Base-by-base conservation (phyloP, 2,113 vertebrate genomes). In the Tursiops truncatus region DNA sequence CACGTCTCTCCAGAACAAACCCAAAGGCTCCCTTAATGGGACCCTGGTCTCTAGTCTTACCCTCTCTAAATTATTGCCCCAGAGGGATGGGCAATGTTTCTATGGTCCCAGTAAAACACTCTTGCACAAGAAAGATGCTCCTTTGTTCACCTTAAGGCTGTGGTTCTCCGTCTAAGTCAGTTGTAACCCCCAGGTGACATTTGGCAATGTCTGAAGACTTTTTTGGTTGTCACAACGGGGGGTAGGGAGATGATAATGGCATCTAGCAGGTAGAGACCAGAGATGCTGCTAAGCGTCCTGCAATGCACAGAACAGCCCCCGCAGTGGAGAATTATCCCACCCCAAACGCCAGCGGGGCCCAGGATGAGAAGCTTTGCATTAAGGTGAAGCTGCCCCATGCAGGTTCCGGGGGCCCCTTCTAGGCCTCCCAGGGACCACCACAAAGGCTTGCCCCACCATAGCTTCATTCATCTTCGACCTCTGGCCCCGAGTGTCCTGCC, bases 321-420 rank as follows among this genome's bases (percentile, higher is more conserved):
- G 14, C 6, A 11, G 28, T 2, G 3, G 60, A 71, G 38, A 60
- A 36, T 18, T 31, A 41, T 3, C 31, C 17, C 53, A n/a, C 28
- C 31, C 47, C 14, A 53, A 83, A 53, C 4, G 20, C 21, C 44
- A 36, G 9, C 1, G 26, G 82, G 12, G 5, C 41, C 70, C 84
- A 76, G n/a, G 85, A 25, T 9, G 38, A 83, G 84, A 70, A 83
- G 41, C 53, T 47, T 5, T 23, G 8, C 6, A 3, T 21, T 6
- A 65, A 31, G 28, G 13, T 28, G 17, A 70, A 68, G 38, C 67
- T 60, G 11, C n/a, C 33, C 23, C 65, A 8, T 11, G 20, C 58
- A 56, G 3, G 1, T 38, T 18, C 31, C 0, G 3, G 26, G 0
- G 12, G 79, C 36, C 7, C 47, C 6, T 3, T 21, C 13, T 2